Conservation (phyloP, 1,140 invertebrate species). For the Drosophila santomea region DNA sequence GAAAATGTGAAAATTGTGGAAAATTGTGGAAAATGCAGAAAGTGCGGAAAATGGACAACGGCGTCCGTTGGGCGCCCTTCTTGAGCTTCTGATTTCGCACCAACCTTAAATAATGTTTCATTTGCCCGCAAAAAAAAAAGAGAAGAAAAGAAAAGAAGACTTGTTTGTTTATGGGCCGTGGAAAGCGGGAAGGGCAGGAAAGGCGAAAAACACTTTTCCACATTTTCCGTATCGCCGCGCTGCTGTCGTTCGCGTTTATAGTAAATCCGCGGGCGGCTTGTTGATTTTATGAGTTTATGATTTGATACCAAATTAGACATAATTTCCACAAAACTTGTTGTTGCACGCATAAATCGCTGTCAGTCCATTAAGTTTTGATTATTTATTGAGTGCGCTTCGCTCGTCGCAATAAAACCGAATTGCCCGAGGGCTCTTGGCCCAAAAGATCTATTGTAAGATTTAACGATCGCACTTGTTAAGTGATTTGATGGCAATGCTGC, state of each 20-base stretch:
- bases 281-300: constrained; percentile 76
- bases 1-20: constrained; percentile 47
- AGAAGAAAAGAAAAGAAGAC: neutral
- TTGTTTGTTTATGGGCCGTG: constrained; percentile 10
- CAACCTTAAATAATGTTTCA: constrained; percentile 45
- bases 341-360: constrained; percentile 67
- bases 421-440: constrained; percentile 10
- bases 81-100: constrained; percentile 8
- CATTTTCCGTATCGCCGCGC: constrained; percentile 51
- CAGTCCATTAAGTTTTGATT: constrained; percentile 71
- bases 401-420: constrained; percentile 31
- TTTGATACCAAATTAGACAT: constrained; percentile 67
- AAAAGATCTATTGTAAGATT: constrained; percentile 36
- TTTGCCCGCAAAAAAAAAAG: constrained; percentile 1
- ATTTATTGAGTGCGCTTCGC: constrained; percentile 50
- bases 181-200: neutral
- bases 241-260: constrained; percentile 39
- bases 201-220: constrained; percentile 5
- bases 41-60: constrained; percentile 33
- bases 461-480: constrained; percentile 22
- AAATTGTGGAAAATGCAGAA: constrained; percentile 46
- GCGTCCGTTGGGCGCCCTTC: constrained; percentile 59
- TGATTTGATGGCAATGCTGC: constrained; percentile 9
- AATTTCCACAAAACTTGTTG: constrained; percentile 37
- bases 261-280: constrained; percentile 46